These are phyloP conservation scores for Ceryle rudis DNA, from an alignment of 2,797 vertebrate genomes.

Conservation along the genomic window DNA sequence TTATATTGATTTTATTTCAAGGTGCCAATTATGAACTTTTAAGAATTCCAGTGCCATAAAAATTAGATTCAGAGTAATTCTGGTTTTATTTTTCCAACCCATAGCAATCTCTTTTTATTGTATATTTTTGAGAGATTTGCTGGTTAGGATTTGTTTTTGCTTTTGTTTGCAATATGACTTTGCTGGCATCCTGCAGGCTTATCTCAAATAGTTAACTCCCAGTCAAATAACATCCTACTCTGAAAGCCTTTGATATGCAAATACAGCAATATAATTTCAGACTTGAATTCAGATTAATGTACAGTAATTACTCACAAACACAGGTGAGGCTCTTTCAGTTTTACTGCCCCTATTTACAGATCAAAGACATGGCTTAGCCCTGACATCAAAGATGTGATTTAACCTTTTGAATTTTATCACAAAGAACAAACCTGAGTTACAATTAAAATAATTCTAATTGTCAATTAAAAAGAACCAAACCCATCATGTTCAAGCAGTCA, in stretches of 20 bases:
- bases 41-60: background rate
- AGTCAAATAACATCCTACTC: background rate
- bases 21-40: background rate
- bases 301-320: slow-evolving; percentile 41
- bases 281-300: slow-evolving; percentile 17
- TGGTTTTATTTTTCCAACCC: background rate
- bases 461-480: background rate
- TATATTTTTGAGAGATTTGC: background rate
- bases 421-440: background rate
- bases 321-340: slow-evolving; percentile 11
- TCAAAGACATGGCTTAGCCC: slow-evolving; percentile 30
- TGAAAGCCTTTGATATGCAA: slow-evolving; percentile 59
- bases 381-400: slow-evolving; percentile 39
- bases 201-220: slow-evolving; percentile 15
- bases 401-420: slow-evolving; percentile 42
- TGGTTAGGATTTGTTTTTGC: background rate
- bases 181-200: background rate
- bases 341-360: slow-evolving; percentile 43
- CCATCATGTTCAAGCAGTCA: background rate
- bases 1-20: background rate
- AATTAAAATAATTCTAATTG: slow-evolving; percentile 41
- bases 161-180: background rate
- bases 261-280: slow-evolving; percentile 28
- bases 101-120: background rate
- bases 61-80: background rate